These are phyloP conservation scores for Heliothis virescens DNA, from an alignment of 1,140 invertebrate species.

Conservation along the genomic window DNA sequence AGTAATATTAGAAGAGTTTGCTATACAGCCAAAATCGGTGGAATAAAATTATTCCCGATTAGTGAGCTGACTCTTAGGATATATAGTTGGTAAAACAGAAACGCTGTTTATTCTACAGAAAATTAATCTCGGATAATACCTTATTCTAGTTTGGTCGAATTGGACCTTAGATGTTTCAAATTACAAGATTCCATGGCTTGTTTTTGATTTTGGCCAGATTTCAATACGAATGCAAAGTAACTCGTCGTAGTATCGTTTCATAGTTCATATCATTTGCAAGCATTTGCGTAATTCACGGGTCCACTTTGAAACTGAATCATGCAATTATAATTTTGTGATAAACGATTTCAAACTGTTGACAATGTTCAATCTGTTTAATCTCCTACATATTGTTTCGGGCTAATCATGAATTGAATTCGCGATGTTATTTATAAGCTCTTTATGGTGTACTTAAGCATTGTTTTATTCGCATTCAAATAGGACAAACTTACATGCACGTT, in stretches of 20 bases:
- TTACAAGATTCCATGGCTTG: not conserved
- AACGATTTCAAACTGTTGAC: not conserved
- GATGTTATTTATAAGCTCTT: not conserved
- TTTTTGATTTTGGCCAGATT: slow-evolving; percentile 12
- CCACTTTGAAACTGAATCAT: not conserved
- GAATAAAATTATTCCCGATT: too few relatives aligned
- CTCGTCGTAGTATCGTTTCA: not conserved
- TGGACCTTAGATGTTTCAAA: not conserved
- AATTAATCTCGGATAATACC: too few relatives aligned
- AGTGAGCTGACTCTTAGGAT: too few relatives aligned
- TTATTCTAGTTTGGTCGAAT: too few relatives aligned
- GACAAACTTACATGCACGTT: too few relatives aligned
- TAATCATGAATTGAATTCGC: not conserved
- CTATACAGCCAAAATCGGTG: too few relatives aligned
- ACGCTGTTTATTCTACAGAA: too few relatives aligned
- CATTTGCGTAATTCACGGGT: slow-evolving; percentile 17
- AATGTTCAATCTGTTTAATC: slow-evolving; percentile 1
- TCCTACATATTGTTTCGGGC: not conserved
- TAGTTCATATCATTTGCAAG: not conserved
- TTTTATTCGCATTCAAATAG: too few relatives aligned
- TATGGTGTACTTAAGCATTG: not conserved
- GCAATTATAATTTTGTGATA: slow-evolving; percentile 3
- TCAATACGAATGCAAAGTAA: slow-evolving; percentile 19
- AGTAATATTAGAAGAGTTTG: too few relatives aligned
- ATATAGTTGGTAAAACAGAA: too few relatives aligned